Percentiles rank a stretch among this genome's conserved stretches.
These are phyloP conservation scores for Lepidotrigona ventralis DNA, from an alignment of 1,140 invertebrate species.

Conservation along the genomic window DNA sequence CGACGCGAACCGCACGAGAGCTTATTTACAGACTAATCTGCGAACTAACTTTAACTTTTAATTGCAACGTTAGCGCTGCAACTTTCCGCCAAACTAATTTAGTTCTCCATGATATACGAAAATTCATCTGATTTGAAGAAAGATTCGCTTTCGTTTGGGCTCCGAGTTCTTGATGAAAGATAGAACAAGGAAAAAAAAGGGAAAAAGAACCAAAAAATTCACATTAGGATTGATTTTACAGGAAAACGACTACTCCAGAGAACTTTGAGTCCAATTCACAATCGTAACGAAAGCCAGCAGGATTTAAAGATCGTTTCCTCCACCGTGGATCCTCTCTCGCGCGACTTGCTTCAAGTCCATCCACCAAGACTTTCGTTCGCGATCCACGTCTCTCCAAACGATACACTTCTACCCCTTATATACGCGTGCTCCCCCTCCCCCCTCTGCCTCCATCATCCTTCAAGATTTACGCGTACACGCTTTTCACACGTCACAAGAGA, in stretches of 20 bases:
- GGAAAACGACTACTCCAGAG: not conserved
- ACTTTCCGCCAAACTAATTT: not conserved
- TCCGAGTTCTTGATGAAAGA: too few relatives aligned
- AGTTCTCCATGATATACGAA: not conserved
- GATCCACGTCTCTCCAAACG: not conserved
- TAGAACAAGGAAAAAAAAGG: too few relatives aligned
- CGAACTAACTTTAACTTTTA: not conserved
- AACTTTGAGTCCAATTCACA: not conserved
- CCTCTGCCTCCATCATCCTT: not conserved
- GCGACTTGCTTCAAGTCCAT: too few relatives aligned
- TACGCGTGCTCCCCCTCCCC: not conserved
- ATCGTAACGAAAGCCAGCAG: not conserved
- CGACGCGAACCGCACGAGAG: too few relatives aligned
- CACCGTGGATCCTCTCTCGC: not conserved
- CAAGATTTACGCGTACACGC: constrained; percentile 21
- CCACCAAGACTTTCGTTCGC: not conserved
- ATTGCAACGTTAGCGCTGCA: not conserved
- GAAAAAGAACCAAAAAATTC: too few relatives aligned
- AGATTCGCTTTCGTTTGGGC: too few relatives aligned
- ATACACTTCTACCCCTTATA: not conserved
- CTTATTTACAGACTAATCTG: not conserved
- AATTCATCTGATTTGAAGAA: not conserved
- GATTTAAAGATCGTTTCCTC: constrained; percentile 1
- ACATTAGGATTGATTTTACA: too few relatives aligned
- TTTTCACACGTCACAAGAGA: not conserved